Conservation (phyloP, 2,797 vertebrate species). For the Poecilia gillii region DNA sequence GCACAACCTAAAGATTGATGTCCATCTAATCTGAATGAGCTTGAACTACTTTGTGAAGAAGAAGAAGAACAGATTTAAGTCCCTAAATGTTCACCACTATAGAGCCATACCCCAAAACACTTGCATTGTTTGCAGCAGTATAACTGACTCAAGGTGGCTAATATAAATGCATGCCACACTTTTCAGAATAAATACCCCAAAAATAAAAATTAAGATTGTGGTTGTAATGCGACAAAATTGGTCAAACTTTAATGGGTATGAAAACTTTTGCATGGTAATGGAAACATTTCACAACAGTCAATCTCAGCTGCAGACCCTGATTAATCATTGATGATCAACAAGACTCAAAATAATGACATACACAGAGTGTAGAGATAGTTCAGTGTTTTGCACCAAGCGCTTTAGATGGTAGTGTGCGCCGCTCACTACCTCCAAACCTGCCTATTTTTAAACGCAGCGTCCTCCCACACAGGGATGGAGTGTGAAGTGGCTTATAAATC, state of each 20-base stretch:
- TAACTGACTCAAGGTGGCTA: background rate
- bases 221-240: background rate
- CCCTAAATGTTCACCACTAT: background rate
- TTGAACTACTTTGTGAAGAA: background rate
- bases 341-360: slow-evolving; percentile 53
- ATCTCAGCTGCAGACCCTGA: slow-evolving; percentile 12
- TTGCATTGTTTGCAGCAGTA: background rate
- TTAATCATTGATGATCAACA: slow-evolving; percentile 51
- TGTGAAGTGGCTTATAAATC: slow-evolving; percentile 79
- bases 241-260: background rate
- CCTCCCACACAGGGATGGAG: slow-evolving; percentile 79
- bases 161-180: background rate
- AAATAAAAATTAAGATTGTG: background rate
- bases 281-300: slow-evolving; percentile 18
- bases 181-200: background rate
- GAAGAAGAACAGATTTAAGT: background rate
- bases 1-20: background rate
- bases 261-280: slow-evolving; percentile 6
- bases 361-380: slow-evolving; percentile 57
- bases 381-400: slow-evolving; percentile 59
- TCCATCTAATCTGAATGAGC: background rate
- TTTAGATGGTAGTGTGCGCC: slow-evolving; percentile 58
- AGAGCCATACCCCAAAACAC: background rate
- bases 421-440: slow-evolving; percentile 79
- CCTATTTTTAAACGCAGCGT: slow-evolving; percentile 80